Base-by-base conservation (phyloP, 64 coral and sea anemone genomes). In the Orbicella faveolata region DNA sequence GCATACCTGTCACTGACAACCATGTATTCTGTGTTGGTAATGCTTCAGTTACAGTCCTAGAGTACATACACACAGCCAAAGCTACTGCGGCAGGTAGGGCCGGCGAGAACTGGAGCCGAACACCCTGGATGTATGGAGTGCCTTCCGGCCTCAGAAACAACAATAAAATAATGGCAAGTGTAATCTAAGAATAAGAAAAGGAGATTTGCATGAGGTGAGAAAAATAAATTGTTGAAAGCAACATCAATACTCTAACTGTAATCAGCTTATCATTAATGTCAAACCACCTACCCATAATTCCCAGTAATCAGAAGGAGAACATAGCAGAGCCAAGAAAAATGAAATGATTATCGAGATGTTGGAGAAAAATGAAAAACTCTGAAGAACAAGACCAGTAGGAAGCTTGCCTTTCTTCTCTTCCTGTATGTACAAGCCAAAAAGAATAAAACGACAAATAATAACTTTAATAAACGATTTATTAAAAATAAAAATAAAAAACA, bases 251-350 rank as follows among this genome's bases (percentile, higher is more conserved):
- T 48, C 44, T 48, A 4, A 48, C 4, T 48, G 44, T 48, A 6
- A 48, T 48, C 4, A 48, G 5, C 44, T 48, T 70, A 25, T 70
- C 20, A 25, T n/a, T 33, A 26, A 9, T 70, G 11, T 9, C 10
- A 79, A 55, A 51, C 12, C 51, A 85, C 92, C 51, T 91, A 96
- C 95, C 95, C 95, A 96, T 11, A 96, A 59, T 78, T 96, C 95
- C 88, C 95, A 91, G n/a, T 81, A 91, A 66, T 90, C 76, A 12
- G 74, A 62, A 13, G 95, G 92, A 63, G 95, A 88, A 52, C 83
- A 75, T 8, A 94, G 33, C 3, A 93, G 15, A 26, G 68, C 88
- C 74, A 96, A 54, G 17, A 67, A 4, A 75, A 92, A 96, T 5
- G 95, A 76, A n/a, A 91, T 78, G 7, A 75, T 41, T 11, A 96